A percentile compares a stretch with the other conserved stretches of the same genome.
phyloP scores from a whole-genome alignment of 2,888 invertebrate genomes.

The Thumatha senex region DNA sequence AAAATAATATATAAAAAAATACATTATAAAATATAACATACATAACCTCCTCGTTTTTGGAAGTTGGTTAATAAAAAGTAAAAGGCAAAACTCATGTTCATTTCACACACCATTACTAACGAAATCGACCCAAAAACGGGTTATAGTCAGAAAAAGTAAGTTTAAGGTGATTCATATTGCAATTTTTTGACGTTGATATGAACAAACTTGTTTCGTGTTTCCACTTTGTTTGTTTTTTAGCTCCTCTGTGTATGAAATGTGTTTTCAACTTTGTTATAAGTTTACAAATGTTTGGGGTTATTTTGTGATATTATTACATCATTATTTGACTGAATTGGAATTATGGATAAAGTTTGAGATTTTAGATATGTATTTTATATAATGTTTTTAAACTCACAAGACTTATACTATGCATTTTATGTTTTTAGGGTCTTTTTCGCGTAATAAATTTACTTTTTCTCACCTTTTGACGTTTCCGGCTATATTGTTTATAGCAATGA shows the following conservation, averaged over 20 bases:
- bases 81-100: constrained; percentile 16
- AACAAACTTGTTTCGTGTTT: constrained; percentile 14
- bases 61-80: no score
- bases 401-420: no score
- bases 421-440: no score
- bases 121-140: constrained; percentile 32
- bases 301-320: not conserved
- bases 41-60: no score
- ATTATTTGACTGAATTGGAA: not conserved
- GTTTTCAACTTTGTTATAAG: not conserved
- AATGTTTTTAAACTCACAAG: no score
- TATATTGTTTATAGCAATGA: no score
- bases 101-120: constrained; percentile 37
- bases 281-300: not conserved
- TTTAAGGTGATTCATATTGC: constrained; percentile 17
- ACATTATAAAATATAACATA: constrained; percentile 16
- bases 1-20: constrained; percentile 17
- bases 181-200: constrained; percentile 19
- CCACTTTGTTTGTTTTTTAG: not conserved
- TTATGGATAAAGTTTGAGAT: not conserved
- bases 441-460: no score
- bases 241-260: not conserved
- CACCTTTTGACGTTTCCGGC: no score
- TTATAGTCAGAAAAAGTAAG: constrained; percentile 12
- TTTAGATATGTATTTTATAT: not conserved